These are phyloP conservation scores for Irena cyanogastra DNA, from an alignment of 2,113 vertebrate species.

Conservation along the genomic window DNA sequence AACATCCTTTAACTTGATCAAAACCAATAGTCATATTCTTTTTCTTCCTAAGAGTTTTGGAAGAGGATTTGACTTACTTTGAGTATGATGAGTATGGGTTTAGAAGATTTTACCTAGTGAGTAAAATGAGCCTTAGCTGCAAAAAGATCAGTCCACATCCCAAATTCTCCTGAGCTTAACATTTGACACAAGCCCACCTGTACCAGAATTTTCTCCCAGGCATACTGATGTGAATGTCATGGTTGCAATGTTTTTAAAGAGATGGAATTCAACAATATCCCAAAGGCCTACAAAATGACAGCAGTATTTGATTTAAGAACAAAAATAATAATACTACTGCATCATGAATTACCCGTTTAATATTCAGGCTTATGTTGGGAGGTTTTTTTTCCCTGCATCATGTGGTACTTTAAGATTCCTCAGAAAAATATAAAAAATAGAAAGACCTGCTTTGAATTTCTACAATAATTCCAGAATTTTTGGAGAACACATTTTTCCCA, in stretches of 20 bases:
- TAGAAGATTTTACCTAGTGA: background rate
- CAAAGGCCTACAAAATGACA: background rate
- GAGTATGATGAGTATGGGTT: background rate
- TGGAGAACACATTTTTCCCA: background rate
- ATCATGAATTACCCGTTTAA: background rate
- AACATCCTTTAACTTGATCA: background rate
- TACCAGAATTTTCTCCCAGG: background rate
- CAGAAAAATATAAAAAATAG: background rate
- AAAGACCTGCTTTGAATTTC: background rate
- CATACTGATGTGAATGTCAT: background rate
- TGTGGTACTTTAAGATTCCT: background rate
- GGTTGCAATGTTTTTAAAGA: background rate
- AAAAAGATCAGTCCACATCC: background rate
- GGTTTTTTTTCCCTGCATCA: accelerated
- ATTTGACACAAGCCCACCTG: background rate
- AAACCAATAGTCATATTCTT: background rate
- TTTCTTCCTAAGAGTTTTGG: background rate
- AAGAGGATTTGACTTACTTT: background rate
- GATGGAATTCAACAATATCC: background rate
- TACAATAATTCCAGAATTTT: background rate
- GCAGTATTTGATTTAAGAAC: background rate
- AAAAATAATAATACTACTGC: background rate
- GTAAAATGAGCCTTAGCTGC: background rate
- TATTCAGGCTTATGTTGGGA: background rate
- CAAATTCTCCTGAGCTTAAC: background rate